These are phyloP conservation scores for Chlorodrepanis virens DNA, from an alignment of 2,113 vertebrate genomes.

Conservation along the genomic window DNA sequence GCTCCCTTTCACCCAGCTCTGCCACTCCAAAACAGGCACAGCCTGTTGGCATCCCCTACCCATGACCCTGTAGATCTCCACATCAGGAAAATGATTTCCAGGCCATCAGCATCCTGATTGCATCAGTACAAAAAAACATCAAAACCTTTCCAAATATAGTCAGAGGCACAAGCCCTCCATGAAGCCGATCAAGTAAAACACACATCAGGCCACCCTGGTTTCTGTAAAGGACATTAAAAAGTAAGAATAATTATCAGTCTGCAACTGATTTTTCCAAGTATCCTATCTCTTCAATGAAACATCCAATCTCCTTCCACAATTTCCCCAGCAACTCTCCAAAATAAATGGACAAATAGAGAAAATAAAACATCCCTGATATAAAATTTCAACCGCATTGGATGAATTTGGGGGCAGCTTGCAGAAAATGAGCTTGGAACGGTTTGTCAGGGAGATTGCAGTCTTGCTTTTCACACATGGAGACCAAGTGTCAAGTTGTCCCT, in stretches of 20 bases:
- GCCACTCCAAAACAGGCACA: neutral
- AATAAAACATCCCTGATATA: neutral
- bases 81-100: conserved; percentile 23
- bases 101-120: conserved; percentile 15
- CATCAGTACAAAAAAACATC: neutral
- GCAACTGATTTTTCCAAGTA: conserved; percentile 26
- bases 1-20: neutral
- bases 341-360: conserved; percentile 50
- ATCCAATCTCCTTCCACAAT: conserved; percentile 19
- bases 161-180: conserved; percentile 9
- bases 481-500: neutral
- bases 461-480: neutral
- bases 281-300: conserved; percentile 28
- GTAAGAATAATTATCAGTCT: conserved; percentile 33
- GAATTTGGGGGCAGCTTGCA: neutral
- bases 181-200: conserved; percentile 1
- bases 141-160: conserved; percentile 64
- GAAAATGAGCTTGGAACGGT: neutral
- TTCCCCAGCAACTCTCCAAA: conserved; percentile 54
- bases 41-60: conserved; percentile 1
- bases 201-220: conserved; percentile 39
- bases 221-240: conserved; percentile 27
- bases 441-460: neutral
- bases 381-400: neutral
- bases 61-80: neutral